phyloP scores from a whole-genome alignment of 2,888 invertebrate species.

The Digitonthophagus gazella region DNA sequence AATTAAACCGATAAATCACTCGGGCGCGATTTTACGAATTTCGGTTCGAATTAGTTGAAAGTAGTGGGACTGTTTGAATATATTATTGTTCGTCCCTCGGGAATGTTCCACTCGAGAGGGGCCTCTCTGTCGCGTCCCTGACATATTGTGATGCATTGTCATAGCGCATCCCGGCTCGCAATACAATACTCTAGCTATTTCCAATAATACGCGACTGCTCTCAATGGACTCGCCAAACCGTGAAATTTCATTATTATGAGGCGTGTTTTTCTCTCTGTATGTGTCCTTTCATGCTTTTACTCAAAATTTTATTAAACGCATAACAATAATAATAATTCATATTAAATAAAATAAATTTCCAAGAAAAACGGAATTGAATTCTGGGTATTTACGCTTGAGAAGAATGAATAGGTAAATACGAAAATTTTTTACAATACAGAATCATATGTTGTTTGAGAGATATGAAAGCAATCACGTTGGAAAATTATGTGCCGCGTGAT shows the following conservation, averaged over 20 bases:
- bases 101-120: neutral
- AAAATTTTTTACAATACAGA: too few relatives aligned
- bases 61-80: neutral
- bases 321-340: too few relatives aligned
- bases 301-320: neutral
- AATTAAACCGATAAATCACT: neutral
- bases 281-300: neutral
- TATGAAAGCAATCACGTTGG: too few relatives aligned
- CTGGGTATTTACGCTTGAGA: too few relatives aligned
- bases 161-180: neutral
- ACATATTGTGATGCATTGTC: slow-evolving; percentile 14
- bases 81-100: neutral
- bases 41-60: neutral
- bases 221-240: neutral
- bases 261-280: neutral
- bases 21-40: neutral
- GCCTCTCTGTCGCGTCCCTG: neutral
- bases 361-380: too few relatives aligned
- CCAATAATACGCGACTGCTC: neutral
- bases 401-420: too few relatives aligned
- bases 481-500: too few relatives aligned
- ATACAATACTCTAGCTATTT: slow-evolving; percentile 5
- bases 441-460: too few relatives aligned
- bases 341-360: too few relatives aligned
- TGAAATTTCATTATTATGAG: neutral